Evolutionary conservation across 2,113 vertebrate genomes (phyloP).

Genomic region (Petaurus breviceps): DNA sequence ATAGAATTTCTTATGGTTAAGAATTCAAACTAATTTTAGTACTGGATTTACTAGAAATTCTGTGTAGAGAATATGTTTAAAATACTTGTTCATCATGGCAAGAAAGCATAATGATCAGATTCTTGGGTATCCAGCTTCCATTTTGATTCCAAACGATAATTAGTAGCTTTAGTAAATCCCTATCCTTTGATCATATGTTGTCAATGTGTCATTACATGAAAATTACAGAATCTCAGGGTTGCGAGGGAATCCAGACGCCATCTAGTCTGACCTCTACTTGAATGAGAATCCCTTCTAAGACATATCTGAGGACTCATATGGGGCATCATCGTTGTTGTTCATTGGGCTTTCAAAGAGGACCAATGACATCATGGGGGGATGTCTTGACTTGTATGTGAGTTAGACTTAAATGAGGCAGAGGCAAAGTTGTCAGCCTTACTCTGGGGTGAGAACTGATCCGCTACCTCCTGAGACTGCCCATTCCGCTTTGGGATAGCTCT

Average conservation of each 20-base stretch:
- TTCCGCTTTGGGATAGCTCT: neutral
- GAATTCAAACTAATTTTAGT: conserved; percentile 1
- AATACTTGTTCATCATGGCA: conserved; percentile 20
- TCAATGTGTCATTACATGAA: neutral
- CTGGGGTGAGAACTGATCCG: neutral
- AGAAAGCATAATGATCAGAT: conserved; percentile 22
- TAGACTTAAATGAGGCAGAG: neutral
- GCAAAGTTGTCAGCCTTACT: neutral
- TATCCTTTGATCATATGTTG: neutral
- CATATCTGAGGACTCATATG: neutral
- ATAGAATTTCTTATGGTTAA: neutral
- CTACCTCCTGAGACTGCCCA: neutral
- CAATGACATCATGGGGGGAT: neutral
- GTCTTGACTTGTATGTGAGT: neutral
- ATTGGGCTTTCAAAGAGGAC: neutral
- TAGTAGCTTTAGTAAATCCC: conserved; percentile 44
- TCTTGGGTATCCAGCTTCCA: neutral
- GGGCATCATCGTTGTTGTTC: neutral
- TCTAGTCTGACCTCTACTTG: neutral
- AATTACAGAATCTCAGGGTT: neutral
- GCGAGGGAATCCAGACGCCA: neutral
- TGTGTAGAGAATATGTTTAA: neutral
- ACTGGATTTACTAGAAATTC: conserved; percentile 9
- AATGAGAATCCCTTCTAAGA: neutral
- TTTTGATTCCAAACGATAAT: conserved; percentile 39